Percentiles rank a stretch among this genome's conserved stretches.
Conservation (phyloP, 2,888 invertebrate genomes). For the Meta bourneti region DNA sequence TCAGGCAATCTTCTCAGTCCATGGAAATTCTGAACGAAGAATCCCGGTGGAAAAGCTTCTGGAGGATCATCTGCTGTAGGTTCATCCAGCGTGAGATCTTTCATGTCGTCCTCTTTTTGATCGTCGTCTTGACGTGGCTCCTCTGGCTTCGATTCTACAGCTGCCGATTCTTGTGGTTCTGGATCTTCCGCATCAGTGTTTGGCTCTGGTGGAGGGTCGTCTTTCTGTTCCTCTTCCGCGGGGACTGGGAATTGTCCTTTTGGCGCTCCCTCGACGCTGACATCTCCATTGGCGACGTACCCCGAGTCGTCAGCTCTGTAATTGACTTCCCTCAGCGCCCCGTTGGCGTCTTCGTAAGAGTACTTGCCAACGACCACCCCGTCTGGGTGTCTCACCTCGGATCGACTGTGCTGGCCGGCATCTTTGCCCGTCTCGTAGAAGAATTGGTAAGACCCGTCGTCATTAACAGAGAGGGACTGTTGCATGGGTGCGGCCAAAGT, state of each 20-base stretch:
- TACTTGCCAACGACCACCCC: constrained; percentile 70
- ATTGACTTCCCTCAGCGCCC: constrained; percentile 66
- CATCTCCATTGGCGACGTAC: constrained; percentile 69
- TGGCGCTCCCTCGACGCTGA: constrained; percentile 69
- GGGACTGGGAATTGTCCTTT: constrained; percentile 60
- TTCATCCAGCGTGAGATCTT: constrained; percentile 53
- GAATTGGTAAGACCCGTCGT: constrained; percentile 71
- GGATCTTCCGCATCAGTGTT: background rate
- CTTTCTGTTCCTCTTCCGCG: background rate
- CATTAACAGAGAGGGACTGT: constrained; percentile 61
- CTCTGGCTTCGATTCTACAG: background rate
- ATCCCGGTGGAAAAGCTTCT: constrained; percentile 67
- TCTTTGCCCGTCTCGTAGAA: constrained; percentile 73
- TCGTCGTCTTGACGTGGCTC: constrained; percentile 19
- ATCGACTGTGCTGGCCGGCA: constrained; percentile 63
- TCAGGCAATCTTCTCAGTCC: constrained; percentile 68
- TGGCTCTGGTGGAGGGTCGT: background rate
- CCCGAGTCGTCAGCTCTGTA: constrained; percentile 71
- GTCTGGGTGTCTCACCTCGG: constrained; percentile 61
- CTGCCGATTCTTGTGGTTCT: background rate
- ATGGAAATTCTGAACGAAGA: constrained; percentile 55
- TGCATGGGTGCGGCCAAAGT: constrained; percentile 50
- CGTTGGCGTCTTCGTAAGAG: constrained; percentile 74
- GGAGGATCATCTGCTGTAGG: constrained; percentile 55
- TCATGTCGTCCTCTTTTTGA: constrained; percentile 29